A percentile compares a stretch with the other conserved stretches of the same genome.
Conservation (phyloP, 1,140 invertebrate species). For the Aricia agestis region DNA sequence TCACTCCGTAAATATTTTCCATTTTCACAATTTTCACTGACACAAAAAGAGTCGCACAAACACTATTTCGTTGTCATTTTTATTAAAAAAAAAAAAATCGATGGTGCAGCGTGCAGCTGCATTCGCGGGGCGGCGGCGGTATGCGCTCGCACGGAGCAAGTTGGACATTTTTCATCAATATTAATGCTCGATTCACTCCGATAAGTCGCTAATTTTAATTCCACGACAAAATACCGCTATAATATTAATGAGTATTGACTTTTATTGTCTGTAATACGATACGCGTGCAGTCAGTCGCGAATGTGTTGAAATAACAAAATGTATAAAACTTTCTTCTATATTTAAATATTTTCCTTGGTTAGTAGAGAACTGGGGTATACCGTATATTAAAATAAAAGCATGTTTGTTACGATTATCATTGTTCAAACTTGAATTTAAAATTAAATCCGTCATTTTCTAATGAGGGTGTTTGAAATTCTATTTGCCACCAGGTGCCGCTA, state of each 20-base stretch:
- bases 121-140: slow-evolving; percentile 45
- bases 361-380: too few relatives aligned
- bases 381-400: too few relatives aligned
- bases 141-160: slow-evolving; percentile 45
- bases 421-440: too few relatives aligned
- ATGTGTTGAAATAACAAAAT: neutral
- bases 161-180: slow-evolving; percentile 53
- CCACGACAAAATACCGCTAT: slow-evolving; percentile 24
- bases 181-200: slow-evolving; percentile 57
- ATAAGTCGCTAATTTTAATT: slow-evolving; percentile 53
- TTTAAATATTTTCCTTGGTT: too few relatives aligned
- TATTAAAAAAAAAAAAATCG: slow-evolving; percentile 9
- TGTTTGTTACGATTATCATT: too few relatives aligned
- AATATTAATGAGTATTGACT: slow-evolving; percentile 2
- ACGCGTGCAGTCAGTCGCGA: neutral
- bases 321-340: neutral
- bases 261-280: neutral
- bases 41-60: slow-evolving; percentile 21
- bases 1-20: slow-evolving; percentile 65
- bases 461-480: too few relatives aligned
- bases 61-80: slow-evolving; percentile 18
- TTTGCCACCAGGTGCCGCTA: too few relatives aligned
- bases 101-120: slow-evolving; percentile 34
- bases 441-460: too few relatives aligned
- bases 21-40: slow-evolving; percentile 38